These are phyloP conservation scores for Rhodeus uyekii DNA, from an alignment of 2,797 vertebrate species.

Conservation along the genomic window DNA sequence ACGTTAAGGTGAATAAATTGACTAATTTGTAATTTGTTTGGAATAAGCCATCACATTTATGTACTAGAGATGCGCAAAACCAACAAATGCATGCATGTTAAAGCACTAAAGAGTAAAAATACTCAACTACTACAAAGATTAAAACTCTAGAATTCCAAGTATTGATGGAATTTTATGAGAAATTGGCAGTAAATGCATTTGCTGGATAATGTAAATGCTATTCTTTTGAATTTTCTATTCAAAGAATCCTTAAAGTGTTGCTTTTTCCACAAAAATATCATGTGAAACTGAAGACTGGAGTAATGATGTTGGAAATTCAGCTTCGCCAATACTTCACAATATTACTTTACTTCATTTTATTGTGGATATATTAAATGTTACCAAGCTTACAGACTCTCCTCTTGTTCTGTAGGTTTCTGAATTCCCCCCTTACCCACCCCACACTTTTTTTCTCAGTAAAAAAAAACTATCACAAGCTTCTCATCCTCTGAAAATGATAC, in stretches of 20 bases:
- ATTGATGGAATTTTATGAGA: background rate
- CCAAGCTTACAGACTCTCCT: background rate
- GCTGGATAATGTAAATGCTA: no score
- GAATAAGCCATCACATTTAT: background rate
- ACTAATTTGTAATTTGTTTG: background rate
- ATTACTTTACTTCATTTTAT: background rate
- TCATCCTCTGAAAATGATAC: background rate
- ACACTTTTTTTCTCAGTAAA: no score
- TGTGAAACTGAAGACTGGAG: background rate
- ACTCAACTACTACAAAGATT: background rate
- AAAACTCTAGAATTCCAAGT: background rate
- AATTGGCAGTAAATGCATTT: background rate
- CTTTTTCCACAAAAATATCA: no score
- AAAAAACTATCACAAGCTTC: background rate
- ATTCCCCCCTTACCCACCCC: no score
- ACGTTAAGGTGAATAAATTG: background rate
- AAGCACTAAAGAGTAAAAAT: background rate
- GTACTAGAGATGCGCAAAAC: background rate
- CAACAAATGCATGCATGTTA: background rate
- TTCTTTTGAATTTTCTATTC: no score
- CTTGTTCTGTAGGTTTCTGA: background rate
- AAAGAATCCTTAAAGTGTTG: no score
- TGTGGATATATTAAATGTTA: background rate
- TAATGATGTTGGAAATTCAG: background rate
- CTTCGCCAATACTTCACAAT: background rate